Base-by-base conservation (phyloP, 2,113 vertebrate genomes). In the Forbesichthys papilliferus region DNA sequence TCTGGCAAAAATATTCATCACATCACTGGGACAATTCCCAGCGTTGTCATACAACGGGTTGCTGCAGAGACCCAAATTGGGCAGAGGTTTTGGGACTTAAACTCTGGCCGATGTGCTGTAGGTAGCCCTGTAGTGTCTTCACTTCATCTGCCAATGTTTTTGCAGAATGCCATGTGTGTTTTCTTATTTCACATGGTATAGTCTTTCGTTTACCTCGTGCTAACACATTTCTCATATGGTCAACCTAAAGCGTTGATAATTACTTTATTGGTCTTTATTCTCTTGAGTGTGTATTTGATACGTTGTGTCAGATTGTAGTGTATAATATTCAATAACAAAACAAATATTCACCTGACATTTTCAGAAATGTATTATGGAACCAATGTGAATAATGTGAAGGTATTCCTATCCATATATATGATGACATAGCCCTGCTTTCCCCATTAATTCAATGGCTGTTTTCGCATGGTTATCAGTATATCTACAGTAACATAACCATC, bases 1-100 rank as follows among this genome's bases (percentile, higher is more conserved):
- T 86, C 80, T 88, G 90, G 74, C 71, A 67, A 61, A 75, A 83
- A 84, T 72, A 88, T 91, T 82, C 72, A 66, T 84, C 70, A 69
- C 58, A 66, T 73, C 64, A n/a, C 64, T 80, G 71, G 65, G 73
- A 73, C 18, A 20, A 68, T 64, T 84, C 79, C 73, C 74, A 79
- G 64, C 33, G 49, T 84, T 86, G 74, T 89, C 85, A 78, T 73
- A 51, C 71, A 69, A 80, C 48, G 9, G 20, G 36, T 83, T 87
- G 68, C 78, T 79, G 16, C 67, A 71, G 64, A 71, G 74, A 82
- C 71, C 73, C 71, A 75, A 74, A 68, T 70, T 76, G 73, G 71
- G 71, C 33, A 69, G 78, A 69, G 61, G 71, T 60, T 36, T 66
- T 42, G 61, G 56, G 34, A 48, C 58, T 5, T 64, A 47, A 3